These are phyloP conservation scores for Neoseiulus cucumeris DNA, from an alignment of 1,140 invertebrate species.

Conservation along the genomic window DNA sequence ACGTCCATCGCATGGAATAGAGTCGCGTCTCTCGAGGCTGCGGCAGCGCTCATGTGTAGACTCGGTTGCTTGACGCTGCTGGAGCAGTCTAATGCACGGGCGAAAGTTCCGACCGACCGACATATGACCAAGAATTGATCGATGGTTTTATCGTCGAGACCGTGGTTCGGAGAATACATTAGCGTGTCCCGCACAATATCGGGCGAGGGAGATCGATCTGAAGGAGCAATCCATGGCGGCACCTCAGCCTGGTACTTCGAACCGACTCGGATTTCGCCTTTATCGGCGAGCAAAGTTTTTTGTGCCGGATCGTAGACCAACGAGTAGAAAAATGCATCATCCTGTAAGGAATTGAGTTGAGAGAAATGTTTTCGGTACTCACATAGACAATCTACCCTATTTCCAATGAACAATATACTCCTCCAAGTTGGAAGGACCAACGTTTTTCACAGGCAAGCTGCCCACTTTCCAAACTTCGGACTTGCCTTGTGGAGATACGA, in stretches of 20 bases:
- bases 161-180: constrained; percentile 85
- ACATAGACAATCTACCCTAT: no score
- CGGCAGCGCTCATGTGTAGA: constrained; percentile 94
- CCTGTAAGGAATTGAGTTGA: constrained; percentile 21
- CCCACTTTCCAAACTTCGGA: constrained; percentile 14
- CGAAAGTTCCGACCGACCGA: constrained; percentile 93
- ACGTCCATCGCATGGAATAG: constrained; percentile 97
- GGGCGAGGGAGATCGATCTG: not conserved
- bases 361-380: no score
- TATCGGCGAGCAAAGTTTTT: constrained; percentile 93
- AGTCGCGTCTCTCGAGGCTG: constrained; percentile 92
- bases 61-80: constrained; percentile 94
- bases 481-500: constrained; percentile 86
- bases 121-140: constrained; percentile 96
- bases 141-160: constrained; percentile 78
- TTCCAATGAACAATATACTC: no score
- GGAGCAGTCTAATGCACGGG: constrained; percentile 88
- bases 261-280: constrained; percentile 85
- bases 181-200: constrained; percentile 53
- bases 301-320: constrained; percentile 96
- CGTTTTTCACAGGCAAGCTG: not conserved
- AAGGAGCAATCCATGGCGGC: constrained; percentile 16
- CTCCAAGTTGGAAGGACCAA: no score
- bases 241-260: constrained; percentile 84
- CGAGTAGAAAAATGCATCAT: constrained; percentile 98